Percentiles rank a stretch among this genome's conserved stretches.
Evolutionary conservation across 1,140 invertebrate genomes (phyloP).

Genomic region (Zaprionus capensis): DNA sequence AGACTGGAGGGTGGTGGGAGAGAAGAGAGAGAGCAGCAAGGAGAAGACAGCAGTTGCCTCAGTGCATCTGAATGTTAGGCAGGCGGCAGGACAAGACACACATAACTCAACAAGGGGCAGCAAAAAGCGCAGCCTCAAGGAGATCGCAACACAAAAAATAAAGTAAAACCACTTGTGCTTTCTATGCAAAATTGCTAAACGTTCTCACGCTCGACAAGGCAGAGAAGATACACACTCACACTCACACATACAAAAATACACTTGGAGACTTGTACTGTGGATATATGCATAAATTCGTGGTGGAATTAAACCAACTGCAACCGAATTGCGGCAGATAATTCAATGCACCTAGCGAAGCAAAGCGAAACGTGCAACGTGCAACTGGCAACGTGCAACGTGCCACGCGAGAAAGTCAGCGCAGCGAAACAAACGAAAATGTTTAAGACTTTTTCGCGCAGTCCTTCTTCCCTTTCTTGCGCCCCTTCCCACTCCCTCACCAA

Average conservation of each 20-base stretch:
- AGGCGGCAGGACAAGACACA: slow-evolving; percentile 43
- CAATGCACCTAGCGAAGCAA: slow-evolving; percentile 47
- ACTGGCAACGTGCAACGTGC: neutral
- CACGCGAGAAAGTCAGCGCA: neutral
- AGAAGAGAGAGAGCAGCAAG: neutral
- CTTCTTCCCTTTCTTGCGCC: neutral
- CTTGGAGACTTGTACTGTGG: neutral
- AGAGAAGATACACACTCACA: slow-evolving; percentile 18
- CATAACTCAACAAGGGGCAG: slow-evolving; percentile 68
- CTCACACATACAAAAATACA: no score
- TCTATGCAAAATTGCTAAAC: slow-evolving; percentile 35
- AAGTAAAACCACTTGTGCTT: slow-evolving; percentile 17
- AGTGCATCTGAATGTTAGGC: slow-evolving; percentile 62
- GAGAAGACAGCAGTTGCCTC: slow-evolving; percentile 47
- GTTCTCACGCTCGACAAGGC: slow-evolving; percentile 15
- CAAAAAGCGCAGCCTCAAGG: slow-evolving; percentile 63
- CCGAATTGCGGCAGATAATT: slow-evolving; percentile 67
- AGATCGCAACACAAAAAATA: neutral
- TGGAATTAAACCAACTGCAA: slow-evolving; percentile 60
- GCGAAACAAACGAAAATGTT: slow-evolving; percentile 19
- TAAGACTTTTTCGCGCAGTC: neutral
- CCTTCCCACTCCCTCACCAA: neutral
- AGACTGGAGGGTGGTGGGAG: neutral
- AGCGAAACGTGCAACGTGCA: neutral
- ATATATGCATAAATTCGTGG: slow-evolving; percentile 24